Conservation (phyloP, 64 coral and sea anemone genomes). For the Porites australiensis region DNA sequence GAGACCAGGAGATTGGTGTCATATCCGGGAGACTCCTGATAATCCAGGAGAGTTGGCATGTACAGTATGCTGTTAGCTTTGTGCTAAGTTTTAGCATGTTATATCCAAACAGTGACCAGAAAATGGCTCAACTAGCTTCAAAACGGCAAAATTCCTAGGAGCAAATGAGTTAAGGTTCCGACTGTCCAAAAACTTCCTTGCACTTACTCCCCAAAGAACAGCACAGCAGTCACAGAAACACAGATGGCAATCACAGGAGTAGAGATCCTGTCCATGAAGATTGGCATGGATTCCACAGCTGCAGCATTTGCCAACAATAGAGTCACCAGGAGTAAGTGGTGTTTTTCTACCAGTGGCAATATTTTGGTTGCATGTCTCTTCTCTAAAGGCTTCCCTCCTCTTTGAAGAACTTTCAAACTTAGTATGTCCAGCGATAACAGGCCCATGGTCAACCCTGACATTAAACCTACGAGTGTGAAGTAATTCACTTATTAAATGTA, state of each 20-base stretch:
- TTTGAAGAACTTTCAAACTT: constrained; percentile 91
- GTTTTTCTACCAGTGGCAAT: constrained; percentile 86
- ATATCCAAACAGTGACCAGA: no score
- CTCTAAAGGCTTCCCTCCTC: constrained; percentile 94
- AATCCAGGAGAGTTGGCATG: no score
- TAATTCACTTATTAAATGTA: no score
- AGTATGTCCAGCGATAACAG: constrained; percentile 94
- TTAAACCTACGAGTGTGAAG: constrained; percentile 62
- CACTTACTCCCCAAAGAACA: constrained; percentile 99
- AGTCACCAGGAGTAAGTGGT: constrained; percentile 93
- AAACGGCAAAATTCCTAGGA: no score
- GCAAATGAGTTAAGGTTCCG: no score
- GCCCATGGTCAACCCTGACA: constrained; percentile 95
- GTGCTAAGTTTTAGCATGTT: no score
- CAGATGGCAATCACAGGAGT: constrained; percentile 93
- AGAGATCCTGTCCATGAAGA: constrained; percentile 97
- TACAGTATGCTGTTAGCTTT: no score
- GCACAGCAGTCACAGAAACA: constrained; percentile 98
- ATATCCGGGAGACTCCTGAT: no score
- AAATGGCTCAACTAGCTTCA: no score
- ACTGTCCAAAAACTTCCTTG: not conserved
- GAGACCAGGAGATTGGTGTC: no score
- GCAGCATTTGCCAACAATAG: constrained; percentile 94
- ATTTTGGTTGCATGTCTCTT: constrained; percentile 91
- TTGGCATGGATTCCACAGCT: constrained; percentile 96